These are phyloP conservation scores for Scylla paramamosain DNA, from an alignment of 1,140 invertebrate species.

Conservation along the genomic window DNA sequence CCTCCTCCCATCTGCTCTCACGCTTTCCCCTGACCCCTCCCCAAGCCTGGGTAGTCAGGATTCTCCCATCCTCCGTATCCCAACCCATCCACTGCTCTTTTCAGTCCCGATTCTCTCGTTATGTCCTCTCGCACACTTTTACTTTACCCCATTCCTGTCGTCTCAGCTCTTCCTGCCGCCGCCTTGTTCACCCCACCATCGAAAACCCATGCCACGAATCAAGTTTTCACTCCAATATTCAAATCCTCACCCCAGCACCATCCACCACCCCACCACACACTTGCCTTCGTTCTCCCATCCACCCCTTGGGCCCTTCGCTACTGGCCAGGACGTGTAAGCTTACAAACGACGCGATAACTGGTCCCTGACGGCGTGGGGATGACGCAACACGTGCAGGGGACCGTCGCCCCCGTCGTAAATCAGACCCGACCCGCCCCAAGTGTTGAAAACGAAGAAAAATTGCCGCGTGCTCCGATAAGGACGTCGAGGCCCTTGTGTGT, in stretches of 20 bases:
- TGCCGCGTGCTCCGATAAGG: background rate
- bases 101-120: too few relatives aligned
- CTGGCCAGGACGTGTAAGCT: background rate
- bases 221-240: background rate
- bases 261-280: background rate
- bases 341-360: background rate
- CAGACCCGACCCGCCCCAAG: background rate
- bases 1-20: background rate
- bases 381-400: background rate
- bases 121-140: too few relatives aligned
- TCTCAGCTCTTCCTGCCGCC: background rate
- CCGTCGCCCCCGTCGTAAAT: background rate
- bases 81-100: background rate
- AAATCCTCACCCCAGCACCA: background rate
- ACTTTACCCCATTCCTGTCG: background rate
- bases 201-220: background rate
- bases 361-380: background rate
- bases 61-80: background rate
- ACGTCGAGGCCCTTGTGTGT: background rate
- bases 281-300: background rate
- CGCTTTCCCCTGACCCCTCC: background rate
- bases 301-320: background rate
- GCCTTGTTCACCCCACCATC: background rate
- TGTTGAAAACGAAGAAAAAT: constrained; percentile 24
- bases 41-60: too few relatives aligned